phyloP scores from a whole-genome alignment of 2,797 vertebrate species.

The Podarcis siculus region DNA sequence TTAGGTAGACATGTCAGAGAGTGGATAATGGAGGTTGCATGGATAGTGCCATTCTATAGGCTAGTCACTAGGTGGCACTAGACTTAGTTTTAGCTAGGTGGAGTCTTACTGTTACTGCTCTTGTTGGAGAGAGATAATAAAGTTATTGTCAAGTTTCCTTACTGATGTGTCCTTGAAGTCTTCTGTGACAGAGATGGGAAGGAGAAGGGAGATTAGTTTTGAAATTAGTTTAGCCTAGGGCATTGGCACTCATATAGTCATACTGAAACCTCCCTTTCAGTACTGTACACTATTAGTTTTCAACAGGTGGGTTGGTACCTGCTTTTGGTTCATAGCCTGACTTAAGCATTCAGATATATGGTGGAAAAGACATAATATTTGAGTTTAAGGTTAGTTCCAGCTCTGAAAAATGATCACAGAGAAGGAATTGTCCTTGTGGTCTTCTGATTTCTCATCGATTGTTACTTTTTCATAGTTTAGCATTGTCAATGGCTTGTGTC shows the following conservation, averaged over 20 bases:
- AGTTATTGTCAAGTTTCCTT: too few species aligned
- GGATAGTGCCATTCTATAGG: too few species aligned
- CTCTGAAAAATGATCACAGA: background rate
- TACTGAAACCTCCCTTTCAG: background rate
- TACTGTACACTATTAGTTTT: background rate
- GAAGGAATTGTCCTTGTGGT: background rate
- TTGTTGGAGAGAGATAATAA: too few species aligned
- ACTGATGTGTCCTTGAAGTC: too few species aligned
- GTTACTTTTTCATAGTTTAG: too few species aligned
- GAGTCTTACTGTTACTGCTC: too few species aligned
- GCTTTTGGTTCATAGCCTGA: background rate
- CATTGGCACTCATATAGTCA: too few species aligned
- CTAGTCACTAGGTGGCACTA: too few species aligned
- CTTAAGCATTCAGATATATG: background rate
- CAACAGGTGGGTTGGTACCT: background rate
- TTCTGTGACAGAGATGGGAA: background rate
- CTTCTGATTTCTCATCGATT: too few species aligned
- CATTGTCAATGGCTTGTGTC: too few species aligned
- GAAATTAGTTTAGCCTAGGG: background rate
- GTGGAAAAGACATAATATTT: background rate
- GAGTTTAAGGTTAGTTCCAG: background rate
- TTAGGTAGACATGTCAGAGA: conserved; percentile 25
- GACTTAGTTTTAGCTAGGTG: too few species aligned
- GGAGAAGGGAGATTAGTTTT: background rate
- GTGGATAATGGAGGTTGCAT: background rate